Evolutionary conservation across 2,888 invertebrate genomes (phyloP), one percentile per base, ranked within the genome.

Genomic region (Eupithecia vulgata): DNA sequence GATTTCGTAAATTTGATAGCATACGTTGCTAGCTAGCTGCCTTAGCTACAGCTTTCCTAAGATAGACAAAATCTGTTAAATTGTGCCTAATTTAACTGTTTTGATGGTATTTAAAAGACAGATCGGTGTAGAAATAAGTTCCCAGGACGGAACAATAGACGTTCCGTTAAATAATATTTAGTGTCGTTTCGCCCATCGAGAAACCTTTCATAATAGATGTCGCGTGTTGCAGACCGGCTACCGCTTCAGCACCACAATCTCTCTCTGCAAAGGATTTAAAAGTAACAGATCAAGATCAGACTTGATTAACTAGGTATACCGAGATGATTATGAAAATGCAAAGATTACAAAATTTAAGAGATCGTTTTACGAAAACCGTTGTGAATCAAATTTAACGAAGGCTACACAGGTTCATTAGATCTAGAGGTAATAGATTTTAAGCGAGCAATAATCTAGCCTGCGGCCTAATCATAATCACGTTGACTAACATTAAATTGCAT

Each of bases 381-480:
- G 5, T 37, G 35, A 34, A 57, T n/a, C 35, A 37, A 68, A 57
- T 25, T 59, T 59, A 66, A 66, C 30, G 59, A 64, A 64, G 37
- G 57, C 57, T 57, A 66, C 30, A 17, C 52, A 30, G 52, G 57
- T 61, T 61, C 59, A 42, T 69, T 71, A 67, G 30, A 67, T 67
- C 48, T 67, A 67, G n/a, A n/a, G 40, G 21, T 66, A 71, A 67
- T 67, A 67, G 45, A 61, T 71, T 67, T 37, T 61, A 67, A 67
- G 57, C 59, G 64, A 42, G 66, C 68, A 48, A 64, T 67, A 67
- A 64, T 48, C 57, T 59, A 40, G 57, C 37, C 68, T 34, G n/a
- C n/a, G 65, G 48, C 10, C 40, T 25, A 34, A 61, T 59, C 35
- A 30, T 65, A 71, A 61, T 40, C 37, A 34, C 45, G 52, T 71